A percentile compares a stretch with the other conserved stretches of the same genome.
These are phyloP conservation scores for Tachuris rubrigastra DNA, from an alignment of 2,113 vertebrate genomes.

Conservation along the genomic window DNA sequence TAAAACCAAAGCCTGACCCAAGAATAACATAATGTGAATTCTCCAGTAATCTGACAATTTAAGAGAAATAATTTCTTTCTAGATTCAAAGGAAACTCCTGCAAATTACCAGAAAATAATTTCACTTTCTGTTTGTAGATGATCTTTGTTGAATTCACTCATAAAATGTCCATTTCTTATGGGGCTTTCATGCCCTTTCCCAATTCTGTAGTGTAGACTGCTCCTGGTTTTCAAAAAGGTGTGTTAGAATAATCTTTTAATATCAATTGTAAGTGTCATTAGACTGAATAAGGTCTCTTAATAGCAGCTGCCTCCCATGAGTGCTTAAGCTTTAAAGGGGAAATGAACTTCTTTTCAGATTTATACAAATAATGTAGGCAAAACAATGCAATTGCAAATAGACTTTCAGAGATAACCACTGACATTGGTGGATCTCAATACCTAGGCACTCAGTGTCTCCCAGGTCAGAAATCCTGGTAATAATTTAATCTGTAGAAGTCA, in stretches of 20 bases:
- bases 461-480: neutral
- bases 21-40: neutral
- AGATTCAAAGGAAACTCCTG: neutral
- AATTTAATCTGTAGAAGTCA: neutral
- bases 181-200: neutral
- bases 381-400: neutral
- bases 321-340: neutral
- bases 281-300: neutral
- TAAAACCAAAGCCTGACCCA: neutral
- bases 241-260: neutral
- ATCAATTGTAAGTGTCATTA: neutral
- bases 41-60: neutral
- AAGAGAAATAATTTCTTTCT: neutral
- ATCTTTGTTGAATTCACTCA: neutral
- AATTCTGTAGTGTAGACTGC: neutral
- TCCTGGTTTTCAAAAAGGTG: neutral
- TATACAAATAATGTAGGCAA: neutral
- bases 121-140: neutral
- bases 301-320: neutral
- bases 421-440: neutral
- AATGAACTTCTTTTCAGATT: neutral
- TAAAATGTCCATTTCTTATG: neutral
- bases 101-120: neutral
- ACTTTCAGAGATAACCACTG: neutral
- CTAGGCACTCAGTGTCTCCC: neutral